A percentile compares a stretch with the other conserved stretches of the same genome.
Conservation (phyloP, 2,113 vertebrate genomes). For the Laticauda laticaudata region DNA sequence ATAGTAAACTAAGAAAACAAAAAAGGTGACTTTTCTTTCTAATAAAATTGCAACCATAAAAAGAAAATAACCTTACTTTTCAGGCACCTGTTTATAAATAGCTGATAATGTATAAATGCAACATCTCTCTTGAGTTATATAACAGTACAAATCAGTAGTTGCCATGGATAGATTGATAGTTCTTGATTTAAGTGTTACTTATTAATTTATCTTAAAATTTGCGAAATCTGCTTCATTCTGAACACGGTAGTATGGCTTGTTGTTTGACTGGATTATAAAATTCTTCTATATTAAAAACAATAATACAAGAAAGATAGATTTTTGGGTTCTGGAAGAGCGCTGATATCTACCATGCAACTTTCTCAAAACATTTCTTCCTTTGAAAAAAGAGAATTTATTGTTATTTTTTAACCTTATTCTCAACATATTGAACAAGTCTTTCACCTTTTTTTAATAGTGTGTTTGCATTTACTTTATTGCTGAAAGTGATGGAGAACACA, state of each 20-base stretch:
- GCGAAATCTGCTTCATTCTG: slow-evolving; percentile 32
- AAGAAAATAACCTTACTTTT: neutral
- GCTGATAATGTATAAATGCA: neutral
- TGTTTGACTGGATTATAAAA: slow-evolving; percentile 42
- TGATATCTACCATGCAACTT: neutral
- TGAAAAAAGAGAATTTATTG: neutral
- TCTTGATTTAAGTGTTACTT: slow-evolving; percentile 48
- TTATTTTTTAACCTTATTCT: neutral
- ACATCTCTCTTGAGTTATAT: slow-evolving; percentile 9
- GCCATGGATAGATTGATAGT: slow-evolving; percentile 43
- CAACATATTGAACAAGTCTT: neutral
- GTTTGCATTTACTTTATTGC: neutral
- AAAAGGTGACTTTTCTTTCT: neutral
- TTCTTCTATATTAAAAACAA: slow-evolving; percentile 17
- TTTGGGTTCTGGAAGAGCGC: neutral
- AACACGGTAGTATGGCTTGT: slow-evolving; percentile 33
- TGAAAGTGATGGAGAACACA: neutral
- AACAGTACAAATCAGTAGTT: slow-evolving; percentile 31
- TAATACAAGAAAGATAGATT: neutral
- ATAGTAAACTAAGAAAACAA: neutral
- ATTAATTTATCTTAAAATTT: slow-evolving; percentile 49
- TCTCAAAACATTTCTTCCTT: neutral
- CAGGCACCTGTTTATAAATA: neutral
- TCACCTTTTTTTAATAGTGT: neutral
- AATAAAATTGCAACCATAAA: neutral